Base-by-base conservation (phyloP, 2,797 vertebrate species). In the Huso huso region DNA sequence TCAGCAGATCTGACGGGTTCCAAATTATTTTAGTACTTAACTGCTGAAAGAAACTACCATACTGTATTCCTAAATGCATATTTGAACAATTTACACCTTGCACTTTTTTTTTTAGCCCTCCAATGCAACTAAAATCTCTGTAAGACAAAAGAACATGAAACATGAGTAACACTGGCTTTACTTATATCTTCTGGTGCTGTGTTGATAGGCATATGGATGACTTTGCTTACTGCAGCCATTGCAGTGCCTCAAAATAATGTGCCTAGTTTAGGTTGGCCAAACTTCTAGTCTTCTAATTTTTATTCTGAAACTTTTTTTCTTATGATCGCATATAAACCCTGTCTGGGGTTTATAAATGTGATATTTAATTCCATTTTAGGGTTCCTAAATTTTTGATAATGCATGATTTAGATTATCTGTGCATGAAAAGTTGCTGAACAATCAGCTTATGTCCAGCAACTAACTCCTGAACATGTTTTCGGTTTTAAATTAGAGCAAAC, bases 401-500 rank as follows among this genome's bases (percentile, higher is more conserved):
- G 63, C 52, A 63, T 62, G 51, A 59, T 48, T 63, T 66, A 50
- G 11, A 70, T 70, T 63, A 66, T 63, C 37, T 58, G 53, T 59
- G 61, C 68, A 64, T 63, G 48, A 71, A 73, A 71, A 66, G 64
- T 51, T 13, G 62, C 9, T 63, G 67, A n/a, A 51, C 37, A 37
- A 37, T 37, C 37, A 65, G 62, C 70, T 13, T n/a, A 23, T 61
- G 67, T 68, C 66, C 59, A 52, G 48, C 62, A 71, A 69, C 63
- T 67, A 69, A 66, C 69, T 72, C 68, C 68, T 50, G 57, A 73
- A 73, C 64, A 60, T 15, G 12, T 48, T 58, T 60, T 63, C 73
- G 76, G 74, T 71, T 73, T 75, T 68, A 68, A 73, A 71, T 79
- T 75, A 79, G 72, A 60, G 48, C 61, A 61, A 74, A 66, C 71